Evolutionary conservation across 2,113 vertebrate genomes (phyloP), one percentile per base, ranked within the genome.

Genomic region (Bettongia penicillata): DNA sequence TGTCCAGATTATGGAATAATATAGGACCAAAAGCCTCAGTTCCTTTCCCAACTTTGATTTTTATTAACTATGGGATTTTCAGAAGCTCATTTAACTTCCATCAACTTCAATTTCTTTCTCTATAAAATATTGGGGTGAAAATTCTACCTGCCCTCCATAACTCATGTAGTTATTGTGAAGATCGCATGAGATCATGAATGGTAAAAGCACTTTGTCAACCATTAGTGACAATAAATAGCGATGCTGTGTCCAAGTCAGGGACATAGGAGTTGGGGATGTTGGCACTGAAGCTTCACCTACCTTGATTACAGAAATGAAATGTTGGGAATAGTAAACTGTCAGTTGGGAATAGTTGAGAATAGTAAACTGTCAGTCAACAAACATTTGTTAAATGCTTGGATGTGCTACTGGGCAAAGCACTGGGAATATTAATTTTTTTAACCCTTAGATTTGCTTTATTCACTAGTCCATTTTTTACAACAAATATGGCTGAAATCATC

Each of bases 381-480:
- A 31, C 4, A 68, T 57, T 57, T 28, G 28, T 57, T 57, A 61
- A 57, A 26, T 14, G 28, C 0, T 31, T 31, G 11, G 2, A 11
- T 14, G 57, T 68, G 16, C 31, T 12, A 68, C 57, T 68, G 28
- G 12, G 57, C 55, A 28, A 57, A 57, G 53, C 25, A 55, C 53
- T 53, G 26, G 25, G 53, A 57, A 55, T 52, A 22, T 22, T 52
- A 19, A 51, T 51, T 52, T 52, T 52, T 52, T 52, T 19, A 99
- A 99, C 95, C 98, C 97, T 98, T 98, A 98, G 96, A 98, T 98
- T 98, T 94, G 98, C 91, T 98, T 97, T 96, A 96, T 98, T 98
- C 98, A 99, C 98, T 99, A 99, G 99, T 99, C 98, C 98, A 97
- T 99, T 98, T 68, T 37, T 99, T 99, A 99, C 98, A 99, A 98